Base-by-base conservation (phyloP, 2,888 invertebrate species). In the Cataglyphis altisquamis region DNA sequence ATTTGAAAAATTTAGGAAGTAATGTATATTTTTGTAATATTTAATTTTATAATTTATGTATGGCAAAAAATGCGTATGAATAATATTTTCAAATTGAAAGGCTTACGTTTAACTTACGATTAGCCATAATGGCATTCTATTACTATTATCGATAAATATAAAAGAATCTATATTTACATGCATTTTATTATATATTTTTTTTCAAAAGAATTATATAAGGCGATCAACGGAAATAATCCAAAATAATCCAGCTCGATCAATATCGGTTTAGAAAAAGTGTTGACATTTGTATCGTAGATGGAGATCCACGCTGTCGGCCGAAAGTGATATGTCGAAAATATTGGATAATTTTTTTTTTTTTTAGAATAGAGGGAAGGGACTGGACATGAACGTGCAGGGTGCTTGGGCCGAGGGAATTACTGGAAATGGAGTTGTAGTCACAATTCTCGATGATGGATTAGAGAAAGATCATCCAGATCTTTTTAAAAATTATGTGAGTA, bases 401-500 rank as follows among this genome's bases (percentile, higher is more conserved):
- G 99, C 99, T 55, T 99, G 99, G 99, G 96, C 97, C 93, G 97
- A 98, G 95, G 99, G 99, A 72, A 97, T 98, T 93, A 99, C 99
- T 0, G 99, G 99, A 52, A 97, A 97, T 92, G 98, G 98, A 52
- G 97, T 99, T 29, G 99, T 99, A 25, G 99, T 99, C 86, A 99
- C 99, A 68, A 99, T 99, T 91, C 96, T 99, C 72, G 99, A 99
- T 94, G 99, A 99, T 94, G 99, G 99, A 39, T 96, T 99, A 60
- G 99, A 99, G 95, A 98, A 98, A 85, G 98, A 98, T 95, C 99
- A 99, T 95, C 99, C 99, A 0, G 99, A 99, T 95, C 96, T 99
- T 88, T 95, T 96, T 78, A 96, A 96, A 91, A 99, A 99, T 96
- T 99, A 99, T 95, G 99, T 99, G 96, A 97, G 98, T 97, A 25